phyloP scores from a whole-genome alignment of 2,888 invertebrate species.

The Ditylenchus weischeri region DNA sequence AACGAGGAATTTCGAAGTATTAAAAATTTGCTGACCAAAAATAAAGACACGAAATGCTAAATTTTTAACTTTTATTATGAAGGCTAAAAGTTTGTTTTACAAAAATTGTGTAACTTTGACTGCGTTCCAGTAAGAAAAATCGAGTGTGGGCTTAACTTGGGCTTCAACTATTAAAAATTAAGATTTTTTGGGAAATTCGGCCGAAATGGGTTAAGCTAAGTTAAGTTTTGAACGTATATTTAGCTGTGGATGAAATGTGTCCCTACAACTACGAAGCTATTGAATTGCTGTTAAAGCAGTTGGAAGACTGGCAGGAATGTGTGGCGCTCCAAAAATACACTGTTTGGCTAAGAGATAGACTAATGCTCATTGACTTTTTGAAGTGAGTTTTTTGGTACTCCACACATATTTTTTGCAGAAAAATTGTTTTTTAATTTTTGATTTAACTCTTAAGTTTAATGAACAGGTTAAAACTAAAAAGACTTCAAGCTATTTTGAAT shows the following conservation, averaged over 20 bases:
- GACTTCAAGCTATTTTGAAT: not conserved
- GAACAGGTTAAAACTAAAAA: not conserved
- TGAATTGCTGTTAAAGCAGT: constrained; percentile 22
- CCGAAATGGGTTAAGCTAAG: too few relatives aligned
- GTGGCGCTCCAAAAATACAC: not conserved
- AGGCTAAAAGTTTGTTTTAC: too few relatives aligned
- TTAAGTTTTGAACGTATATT: constrained; percentile 2
- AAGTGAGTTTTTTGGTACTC: too few relatives aligned
- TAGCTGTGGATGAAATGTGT: constrained; percentile 32
- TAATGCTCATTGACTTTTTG: constrained; percentile 18
- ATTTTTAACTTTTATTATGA: too few relatives aligned
- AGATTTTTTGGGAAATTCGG: too few relatives aligned
- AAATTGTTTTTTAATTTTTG: constrained; percentile 3
- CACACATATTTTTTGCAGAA: not conserved
- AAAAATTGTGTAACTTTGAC: too few relatives aligned
- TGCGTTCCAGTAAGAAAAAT: too few relatives aligned
- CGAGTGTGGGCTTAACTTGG: too few relatives aligned
- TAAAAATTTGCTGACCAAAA: too few relatives aligned
- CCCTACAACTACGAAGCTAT: constrained; percentile 44
- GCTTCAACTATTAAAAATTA: too few relatives aligned
- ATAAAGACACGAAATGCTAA: too few relatives aligned
- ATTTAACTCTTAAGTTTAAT: not conserved
- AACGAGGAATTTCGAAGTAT: too few relatives aligned
- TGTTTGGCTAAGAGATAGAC: constrained; percentile 16
- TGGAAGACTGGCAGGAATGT: constrained; percentile 13